Evolutionary conservation across 2,888 invertebrate species (phyloP).

Genomic region (Hipparchia semele): DNA sequence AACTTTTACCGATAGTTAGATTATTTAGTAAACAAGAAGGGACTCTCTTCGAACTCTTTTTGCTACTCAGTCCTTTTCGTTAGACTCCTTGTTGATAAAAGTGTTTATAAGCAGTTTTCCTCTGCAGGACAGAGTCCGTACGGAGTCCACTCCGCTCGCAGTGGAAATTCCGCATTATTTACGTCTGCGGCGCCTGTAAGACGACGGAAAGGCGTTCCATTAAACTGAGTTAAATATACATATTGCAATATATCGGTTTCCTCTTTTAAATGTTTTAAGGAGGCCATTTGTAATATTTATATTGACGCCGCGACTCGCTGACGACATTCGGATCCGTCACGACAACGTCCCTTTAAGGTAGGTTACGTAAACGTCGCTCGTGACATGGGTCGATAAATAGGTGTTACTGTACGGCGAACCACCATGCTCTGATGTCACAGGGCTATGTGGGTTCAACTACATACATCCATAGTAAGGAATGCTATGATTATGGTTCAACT

Average conservation of each 20-base stretch:
- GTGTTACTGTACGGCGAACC: slow-evolving; percentile 10
- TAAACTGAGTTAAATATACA: background rate
- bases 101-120: too few species aligned
- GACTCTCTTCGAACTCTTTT: too few species aligned
- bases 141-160: too few species aligned
- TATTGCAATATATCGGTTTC: slow-evolving; percentile 10
- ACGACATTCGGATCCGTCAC: slow-evolving; percentile 41
- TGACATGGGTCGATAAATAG: slow-evolving; percentile 21
- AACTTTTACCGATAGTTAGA: too few species aligned
- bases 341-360: slow-evolving; percentile 28
- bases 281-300: slow-evolving; percentile 25
- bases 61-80: too few species aligned
- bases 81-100: too few species aligned
- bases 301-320: slow-evolving; percentile 31
- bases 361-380: slow-evolving; percentile 25
- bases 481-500: too few species aligned
- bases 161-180: too few species aligned
- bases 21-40: too few species aligned
- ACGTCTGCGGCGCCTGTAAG: background rate
- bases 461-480: too few species aligned
- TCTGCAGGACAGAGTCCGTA: too few species aligned
- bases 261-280: slow-evolving; percentile 16
- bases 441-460: background rate
- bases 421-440: background rate
- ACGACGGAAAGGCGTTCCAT: slow-evolving; percentile 15